phyloP scores from a whole-genome alignment of 2,888 invertebrate species.

The Morpho helenor region DNA sequence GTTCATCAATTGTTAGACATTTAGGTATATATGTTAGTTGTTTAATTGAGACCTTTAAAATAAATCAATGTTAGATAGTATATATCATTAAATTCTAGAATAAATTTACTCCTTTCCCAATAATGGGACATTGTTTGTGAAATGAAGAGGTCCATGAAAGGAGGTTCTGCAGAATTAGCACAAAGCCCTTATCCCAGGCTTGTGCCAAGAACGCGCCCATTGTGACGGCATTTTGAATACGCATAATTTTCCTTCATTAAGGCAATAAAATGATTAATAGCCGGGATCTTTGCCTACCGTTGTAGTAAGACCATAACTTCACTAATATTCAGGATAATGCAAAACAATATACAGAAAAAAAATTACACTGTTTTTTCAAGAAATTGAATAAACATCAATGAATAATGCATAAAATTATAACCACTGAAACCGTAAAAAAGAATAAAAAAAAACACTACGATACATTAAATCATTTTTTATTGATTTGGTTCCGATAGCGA shows the following conservation, averaged over 20 bases:
- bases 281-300: constrained; percentile 55
- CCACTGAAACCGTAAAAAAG: no score
- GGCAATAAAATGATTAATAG: constrained; percentile 75
- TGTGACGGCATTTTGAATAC: constrained; percentile 65
- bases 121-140: constrained; percentile 15
- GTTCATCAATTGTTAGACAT: no score
- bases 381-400: neutral
- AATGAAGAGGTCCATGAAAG: constrained; percentile 18
- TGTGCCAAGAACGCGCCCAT: constrained; percentile 56
- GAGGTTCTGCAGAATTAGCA: constrained; percentile 21
- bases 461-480: no score
- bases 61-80: neutral
- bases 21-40: no score
- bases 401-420: no score
- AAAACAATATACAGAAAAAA: neutral
- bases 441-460: no score
- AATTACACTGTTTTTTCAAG: neutral
- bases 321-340: constrained; percentile 8
- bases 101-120: constrained; percentile 2
- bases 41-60: no score
- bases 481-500: no score
- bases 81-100: constrained; percentile 18
- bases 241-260: constrained; percentile 76
- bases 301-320: constrained; percentile 35
- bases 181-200: constrained; percentile 52